Evolutionary conservation across 1,140 invertebrate species (phyloP), one percentile per base, ranked within the genome.

Genomic region (Zelostemma sp.): DNA sequence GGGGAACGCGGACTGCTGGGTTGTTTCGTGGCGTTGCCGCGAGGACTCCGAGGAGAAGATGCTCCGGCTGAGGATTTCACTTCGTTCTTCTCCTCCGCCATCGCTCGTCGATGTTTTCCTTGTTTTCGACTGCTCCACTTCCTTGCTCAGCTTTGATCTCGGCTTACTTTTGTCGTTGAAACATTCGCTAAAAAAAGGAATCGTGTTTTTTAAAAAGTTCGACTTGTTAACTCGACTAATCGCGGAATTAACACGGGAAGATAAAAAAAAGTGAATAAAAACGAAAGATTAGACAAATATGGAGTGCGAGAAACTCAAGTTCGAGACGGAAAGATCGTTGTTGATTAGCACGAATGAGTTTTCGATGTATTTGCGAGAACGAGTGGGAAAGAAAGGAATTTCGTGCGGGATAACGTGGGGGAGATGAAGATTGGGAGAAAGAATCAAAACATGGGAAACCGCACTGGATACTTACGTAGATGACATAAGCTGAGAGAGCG

Each of bases 71-170:
- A 77, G 2, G 55, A 70, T 17, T 84, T 85, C n/a, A 75, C 70
- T 46, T 83, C 82, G 18, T 35, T 75, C 58, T 74, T 79, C 28
- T 84, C 83, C 46, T 85, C 83, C 45, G 81, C 80, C 83, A 85
- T 85, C 43, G 25, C 21, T 51, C 19, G 5, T 19, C 19, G 14
- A 46, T 4, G 9, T 9, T 19, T 19, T 46, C 19, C 19, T 3
- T 46, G 3, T 19, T 21, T 1, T 14, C 14, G 12, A 15, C 35
- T 38, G 9, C 9, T 38, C 14, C 9, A 38, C 3, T 41, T 46
- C 8, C 17, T 19, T 5, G 19, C 4, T 18, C 4, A 28, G 1
- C 19, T n/a, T 11, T 11, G 8, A 12, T 33, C 5, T 55, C 17
- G 33, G 5, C 12, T 8, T 25, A 25, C 11, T 12, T 17, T 35